A percentile compares a stretch with the other conserved stretches of the same genome.
These are phyloP conservation scores for Apamea anceps DNA, from an alignment of 2,888 invertebrate genomes.

Conservation along the genomic window DNA sequence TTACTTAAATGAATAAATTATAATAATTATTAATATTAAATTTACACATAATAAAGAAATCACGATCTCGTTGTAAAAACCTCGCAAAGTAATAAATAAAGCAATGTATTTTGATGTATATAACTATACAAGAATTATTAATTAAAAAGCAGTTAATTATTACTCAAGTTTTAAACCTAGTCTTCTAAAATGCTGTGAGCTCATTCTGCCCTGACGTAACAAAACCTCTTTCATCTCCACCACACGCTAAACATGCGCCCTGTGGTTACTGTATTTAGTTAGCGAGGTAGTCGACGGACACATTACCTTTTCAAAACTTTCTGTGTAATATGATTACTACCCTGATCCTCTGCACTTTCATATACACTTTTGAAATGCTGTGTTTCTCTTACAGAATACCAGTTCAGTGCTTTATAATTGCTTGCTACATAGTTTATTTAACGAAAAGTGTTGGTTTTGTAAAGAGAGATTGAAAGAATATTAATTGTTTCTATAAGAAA, in stretches of 20 bases:
- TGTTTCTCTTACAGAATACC: background rate
- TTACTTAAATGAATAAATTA: too few species aligned
- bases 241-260: background rate
- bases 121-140: background rate
- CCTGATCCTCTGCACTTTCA: background rate
- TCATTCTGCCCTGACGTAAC: background rate
- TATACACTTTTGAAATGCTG: constrained; percentile 11
- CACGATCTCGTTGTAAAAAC: too few species aligned
- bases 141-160: background rate
- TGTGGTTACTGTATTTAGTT: constrained; percentile 12
- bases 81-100: background rate
- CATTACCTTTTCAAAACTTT: constrained; percentile 23
- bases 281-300: background rate
- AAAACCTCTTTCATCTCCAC: background rate
- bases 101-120: background rate
- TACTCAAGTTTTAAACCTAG: background rate
- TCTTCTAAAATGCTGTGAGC: background rate
- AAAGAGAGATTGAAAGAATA: too few species aligned
- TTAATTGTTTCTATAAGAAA: background rate
- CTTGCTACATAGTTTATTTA: background rate
- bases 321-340: constrained; percentile 9
- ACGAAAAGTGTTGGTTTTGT: background rate
- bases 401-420: background rate
- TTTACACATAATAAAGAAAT: too few species aligned
- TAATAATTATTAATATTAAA: too few species aligned